Conservation (phyloP, 2,797 vertebrate genomes). For the Rhodeus uyekii region DNA sequence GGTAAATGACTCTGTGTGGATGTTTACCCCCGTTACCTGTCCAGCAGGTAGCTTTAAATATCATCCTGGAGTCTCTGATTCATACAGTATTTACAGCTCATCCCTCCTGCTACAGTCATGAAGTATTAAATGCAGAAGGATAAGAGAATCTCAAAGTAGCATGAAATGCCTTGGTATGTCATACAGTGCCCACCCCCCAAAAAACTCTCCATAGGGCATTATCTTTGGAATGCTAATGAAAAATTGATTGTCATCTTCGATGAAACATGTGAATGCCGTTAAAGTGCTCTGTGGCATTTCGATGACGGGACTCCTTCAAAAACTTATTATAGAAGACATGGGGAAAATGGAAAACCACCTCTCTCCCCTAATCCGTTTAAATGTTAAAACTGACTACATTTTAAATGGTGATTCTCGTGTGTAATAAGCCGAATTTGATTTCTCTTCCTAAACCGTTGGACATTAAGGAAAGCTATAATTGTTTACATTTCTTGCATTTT, state of each 20-base stretch:
- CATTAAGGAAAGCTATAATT: too few species aligned
- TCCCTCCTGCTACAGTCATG: constrained; percentile 1
- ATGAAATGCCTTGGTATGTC: not conserved
- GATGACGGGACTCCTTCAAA: not conserved
- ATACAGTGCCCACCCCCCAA: not conserved
- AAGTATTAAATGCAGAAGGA: not conserved
- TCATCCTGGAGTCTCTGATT: not conserved
- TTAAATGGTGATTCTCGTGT: not conserved
- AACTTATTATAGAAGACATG: constrained; percentile 9
- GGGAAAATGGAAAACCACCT: not conserved
- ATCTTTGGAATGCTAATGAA: constrained; percentile 12
- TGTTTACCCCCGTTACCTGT: constrained; percentile 61
- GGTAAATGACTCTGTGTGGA: constrained; percentile 1
- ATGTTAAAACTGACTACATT: constrained; percentile 17
- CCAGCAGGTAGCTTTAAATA: constrained; percentile 69
- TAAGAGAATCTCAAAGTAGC: not conserved
- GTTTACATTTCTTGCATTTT: not conserved
- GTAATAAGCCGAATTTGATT: not conserved
- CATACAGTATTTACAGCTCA: constrained; percentile 52
- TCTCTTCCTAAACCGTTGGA: not conserved
- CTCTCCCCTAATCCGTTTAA: not conserved
- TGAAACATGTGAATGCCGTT: constrained; percentile 18
- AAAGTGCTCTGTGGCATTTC: constrained; percentile 52
- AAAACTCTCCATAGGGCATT: not conserved
- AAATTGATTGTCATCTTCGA: constrained; percentile 39